These are phyloP conservation scores for Raphicerus campestris DNA, from an alignment of 2,113 vertebrate genomes.

Conservation along the genomic window DNA sequence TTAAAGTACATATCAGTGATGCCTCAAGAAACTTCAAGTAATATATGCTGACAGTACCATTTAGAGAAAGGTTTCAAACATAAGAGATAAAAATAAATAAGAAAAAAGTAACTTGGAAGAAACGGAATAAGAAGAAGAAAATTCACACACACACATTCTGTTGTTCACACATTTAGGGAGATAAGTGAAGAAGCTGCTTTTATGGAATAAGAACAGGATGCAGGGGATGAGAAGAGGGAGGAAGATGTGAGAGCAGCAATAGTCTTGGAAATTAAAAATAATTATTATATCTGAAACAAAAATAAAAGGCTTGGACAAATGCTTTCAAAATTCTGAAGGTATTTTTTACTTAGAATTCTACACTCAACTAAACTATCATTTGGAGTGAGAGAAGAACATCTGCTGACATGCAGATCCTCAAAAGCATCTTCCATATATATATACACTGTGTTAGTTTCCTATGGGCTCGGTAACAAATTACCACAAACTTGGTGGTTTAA, in stretches of 20 bases:
- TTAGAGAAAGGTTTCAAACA: background rate
- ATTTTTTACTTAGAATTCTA: conserved; percentile 16
- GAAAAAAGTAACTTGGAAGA: background rate
- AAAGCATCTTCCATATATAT: background rate
- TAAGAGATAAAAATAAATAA: background rate
- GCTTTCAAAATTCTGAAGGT: conserved; percentile 14
- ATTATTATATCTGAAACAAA: background rate
- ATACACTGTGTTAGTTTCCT: background rate
- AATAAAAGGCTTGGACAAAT: background rate
- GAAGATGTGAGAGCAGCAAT: background rate
- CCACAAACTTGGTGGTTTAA: background rate
- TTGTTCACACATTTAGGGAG: background rate
- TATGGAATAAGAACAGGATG: background rate
- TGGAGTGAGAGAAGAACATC: background rate
- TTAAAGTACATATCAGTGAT: background rate
- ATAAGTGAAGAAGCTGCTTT: background rate
- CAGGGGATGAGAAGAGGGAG: background rate
- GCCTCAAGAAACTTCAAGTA: background rate
- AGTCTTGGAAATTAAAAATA: background rate
- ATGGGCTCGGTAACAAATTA: background rate
- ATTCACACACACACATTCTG: background rate
- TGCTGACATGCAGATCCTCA: background rate
- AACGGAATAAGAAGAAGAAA: background rate
- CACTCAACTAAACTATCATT: background rate
- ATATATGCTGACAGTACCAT: background rate